Evolutionary conservation across 2,797 vertebrate species (phyloP).

Genomic region (Argentina silus): DNA sequence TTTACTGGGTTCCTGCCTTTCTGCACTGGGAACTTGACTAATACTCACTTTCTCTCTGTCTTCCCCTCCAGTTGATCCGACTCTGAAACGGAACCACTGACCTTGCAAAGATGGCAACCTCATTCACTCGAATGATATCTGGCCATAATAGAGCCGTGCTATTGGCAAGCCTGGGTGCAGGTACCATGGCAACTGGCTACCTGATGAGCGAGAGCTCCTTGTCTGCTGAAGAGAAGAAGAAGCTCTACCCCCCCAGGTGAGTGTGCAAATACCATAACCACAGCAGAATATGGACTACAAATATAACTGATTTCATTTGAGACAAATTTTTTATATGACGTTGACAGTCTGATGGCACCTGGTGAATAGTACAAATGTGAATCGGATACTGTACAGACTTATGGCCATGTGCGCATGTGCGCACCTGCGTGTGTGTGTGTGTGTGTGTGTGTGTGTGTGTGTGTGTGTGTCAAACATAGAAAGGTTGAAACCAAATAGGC

Average conservation of each 20-base stretch:
- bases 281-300: background rate
- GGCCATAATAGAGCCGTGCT: slow-evolving; percentile 80
- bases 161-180: slow-evolving; percentile 81
- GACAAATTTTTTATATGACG: background rate
- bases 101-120: slow-evolving; percentile 78
- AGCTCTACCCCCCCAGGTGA: slow-evolving; percentile 89
- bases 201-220: slow-evolving; percentile 76
- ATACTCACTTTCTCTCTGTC: background rate
- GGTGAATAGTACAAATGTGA: background rate
- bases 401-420: background rate
- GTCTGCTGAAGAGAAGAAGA: slow-evolving; percentile 72
- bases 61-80: slow-evolving; percentile 38
- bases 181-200: slow-evolving; percentile 80
- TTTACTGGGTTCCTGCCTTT: background rate
- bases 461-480: background rate
- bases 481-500: background rate
- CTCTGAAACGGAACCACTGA: slow-evolving; percentile 18
- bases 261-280: background rate
- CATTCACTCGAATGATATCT: slow-evolving; percentile 84
- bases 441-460: background rate
- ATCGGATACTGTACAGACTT: background rate
- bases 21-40: background rate
- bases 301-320: background rate
- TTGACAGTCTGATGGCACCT: background rate
- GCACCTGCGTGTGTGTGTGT: background rate